A percentile compares a stretch with the other conserved stretches of the same genome.
Evolutionary conservation across 2,113 vertebrate genomes (phyloP).

Genomic region (Cisticola juncidis): DNA sequence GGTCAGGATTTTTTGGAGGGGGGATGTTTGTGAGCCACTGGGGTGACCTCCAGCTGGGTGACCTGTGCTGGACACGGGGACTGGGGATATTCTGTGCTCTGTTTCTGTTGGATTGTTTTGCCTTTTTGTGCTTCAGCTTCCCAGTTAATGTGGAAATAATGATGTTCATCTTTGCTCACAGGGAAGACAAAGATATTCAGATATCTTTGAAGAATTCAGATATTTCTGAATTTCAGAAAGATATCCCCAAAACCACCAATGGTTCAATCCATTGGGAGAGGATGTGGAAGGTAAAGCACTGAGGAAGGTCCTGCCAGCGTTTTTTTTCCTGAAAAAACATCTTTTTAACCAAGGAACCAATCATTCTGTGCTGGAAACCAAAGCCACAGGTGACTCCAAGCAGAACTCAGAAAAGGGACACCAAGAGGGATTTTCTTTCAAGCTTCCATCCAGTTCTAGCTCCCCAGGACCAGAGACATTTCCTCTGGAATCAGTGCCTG

Average conservation of each 20-base stretch:
- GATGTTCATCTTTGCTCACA: background rate
- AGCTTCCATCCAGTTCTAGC: background rate
- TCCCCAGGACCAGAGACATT: background rate
- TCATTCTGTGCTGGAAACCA: background rate
- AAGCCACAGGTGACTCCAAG: background rate
- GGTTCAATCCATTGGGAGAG: fast-evolving
- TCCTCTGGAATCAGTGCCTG: background rate
- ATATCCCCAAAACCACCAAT: background rate
- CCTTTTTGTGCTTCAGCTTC: background rate
- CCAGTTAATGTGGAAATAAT: background rate
- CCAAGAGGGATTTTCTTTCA: background rate
- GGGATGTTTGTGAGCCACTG: background rate
- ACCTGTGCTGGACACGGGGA: background rate
- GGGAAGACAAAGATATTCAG: background rate
- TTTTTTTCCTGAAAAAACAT: background rate
- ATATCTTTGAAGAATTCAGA: too few species aligned
- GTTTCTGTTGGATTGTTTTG: background rate
- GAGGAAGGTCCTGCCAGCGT: background rate
- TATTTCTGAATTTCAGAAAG: background rate
- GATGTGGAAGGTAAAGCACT: background rate
- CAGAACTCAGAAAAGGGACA: background rate
- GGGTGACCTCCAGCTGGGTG: constrained; percentile 12
- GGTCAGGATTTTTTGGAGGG: constrained; percentile 1
- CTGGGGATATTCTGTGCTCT: background rate
- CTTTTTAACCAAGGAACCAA: background rate